Evolutionary conservation across 2,113 vertebrate species (phyloP), one percentile per base, ranked within the genome.

Genomic region (Trematocara variabile): DNA sequence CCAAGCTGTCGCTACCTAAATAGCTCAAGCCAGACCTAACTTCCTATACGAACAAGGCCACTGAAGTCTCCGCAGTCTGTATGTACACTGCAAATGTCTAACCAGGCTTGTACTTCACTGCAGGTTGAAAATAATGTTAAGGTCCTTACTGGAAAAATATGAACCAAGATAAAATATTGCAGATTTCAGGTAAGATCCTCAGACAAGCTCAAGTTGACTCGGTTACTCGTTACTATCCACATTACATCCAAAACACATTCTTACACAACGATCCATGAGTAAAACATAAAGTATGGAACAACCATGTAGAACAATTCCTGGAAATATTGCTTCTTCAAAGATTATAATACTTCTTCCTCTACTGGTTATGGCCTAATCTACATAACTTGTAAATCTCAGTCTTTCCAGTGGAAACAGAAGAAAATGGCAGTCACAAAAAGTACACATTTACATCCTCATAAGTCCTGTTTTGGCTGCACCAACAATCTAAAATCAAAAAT

Each of bases 1-100:
- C 88, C 79, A 68, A 73, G 89, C 87, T 80, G 79, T 79, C 28
- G 33, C 83, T 85, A 70, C 89, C 82, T 79, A 91, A 84, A 88
- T 22, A 85, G 86, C 89, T 84, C 60, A 78, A 13, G 85, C 86
- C 86, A 85, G 80, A 88, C 77, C 37, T 20, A 77, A 79, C 78
- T 73, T 85, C 84, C 79, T 79, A 80, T 30, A 79, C 84, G 86
- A 89, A 55, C 53, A 80, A 28, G 44, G 50, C 77, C 41, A 60
- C 80, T 46, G 18, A 25, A 55, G 53, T 70, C 65, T 82, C 41
- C 30, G 28, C 77, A 77, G 13, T 78, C 22, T 46, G 48, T n/a
- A 48, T 37, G 33, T 37, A 48, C 78, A 81, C 70, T 83, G 33
- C 52, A 77, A 73, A 86, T 44, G 39, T 68, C 56, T 81, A 50